Evolutionary conservation across 2,113 vertebrate species (phyloP), one percentile per base, ranked within the genome.

Genomic region (Ahaetulla prasina): DNA sequence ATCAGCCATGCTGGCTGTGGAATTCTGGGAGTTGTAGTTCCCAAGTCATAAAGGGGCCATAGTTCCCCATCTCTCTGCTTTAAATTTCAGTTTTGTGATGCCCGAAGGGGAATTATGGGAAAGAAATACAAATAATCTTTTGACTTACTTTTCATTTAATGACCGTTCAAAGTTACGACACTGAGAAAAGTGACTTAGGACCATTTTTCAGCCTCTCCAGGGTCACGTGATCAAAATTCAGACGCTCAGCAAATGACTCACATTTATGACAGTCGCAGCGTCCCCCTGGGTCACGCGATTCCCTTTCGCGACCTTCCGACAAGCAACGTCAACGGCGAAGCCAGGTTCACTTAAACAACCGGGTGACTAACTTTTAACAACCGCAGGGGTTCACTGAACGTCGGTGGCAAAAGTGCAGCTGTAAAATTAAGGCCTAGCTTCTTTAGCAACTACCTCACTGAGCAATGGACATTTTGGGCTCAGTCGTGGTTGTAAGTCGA

Each of bases 261-360:
- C 5, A 14, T n/a, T n/a, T 68, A 68, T 14, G 60, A 68, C 0
- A 0, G 4, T 10, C 1, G 23, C 23, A 57, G 55, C 8, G 0
- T 63, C 27, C 60, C 60, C 60, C 3, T 11, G 4, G 60, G 1
- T 68, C 12, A n/a, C 1, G 4, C 9, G 12, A 63, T 68, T 16
- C 30, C 30, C 12, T 63, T 63, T 63, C 5, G 11, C 3, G 3
- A 30, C 27, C 27, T 63, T 63, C 3, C 23, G 4, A 2, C 60
- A 0, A n/a, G 60, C 27, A n/a, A 63, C 4, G 30, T n/a, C 60
- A 30, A n/a, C 2, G 30, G 1, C 4, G 30, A 30, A 27, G 4
- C 4, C 30, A n/a, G 60, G n/a, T 68, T 68, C 60, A 14, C 60
- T n/a, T 14, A n/a, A n/a, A 63, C 60, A 14, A n/a, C 60, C 11